Evolutionary conservation across 2,888 invertebrate species (phyloP).

Genomic region (Sicus ferrugineus): DNA sequence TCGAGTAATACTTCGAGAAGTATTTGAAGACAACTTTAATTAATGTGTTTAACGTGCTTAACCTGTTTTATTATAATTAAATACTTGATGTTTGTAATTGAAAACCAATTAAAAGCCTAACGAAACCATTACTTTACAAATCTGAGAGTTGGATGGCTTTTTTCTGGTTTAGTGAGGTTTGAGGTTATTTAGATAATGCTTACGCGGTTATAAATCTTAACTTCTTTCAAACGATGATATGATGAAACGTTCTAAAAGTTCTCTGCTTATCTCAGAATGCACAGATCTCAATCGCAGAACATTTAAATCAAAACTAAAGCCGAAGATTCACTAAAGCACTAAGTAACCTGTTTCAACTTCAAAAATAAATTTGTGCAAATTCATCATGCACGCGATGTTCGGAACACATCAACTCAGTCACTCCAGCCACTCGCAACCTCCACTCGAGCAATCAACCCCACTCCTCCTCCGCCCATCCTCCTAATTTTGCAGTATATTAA

Average conservation of each 20-base stretch:
- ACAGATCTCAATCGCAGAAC: background rate
- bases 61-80: too few species aligned
- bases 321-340: background rate
- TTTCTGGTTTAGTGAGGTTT: too few species aligned
- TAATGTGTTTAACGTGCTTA: too few species aligned
- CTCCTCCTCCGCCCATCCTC: background rate
- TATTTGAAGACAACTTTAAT: too few species aligned
- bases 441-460: background rate
- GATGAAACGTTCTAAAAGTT: background rate
- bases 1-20: too few species aligned
- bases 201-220: background rate
- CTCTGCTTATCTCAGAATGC: background rate
- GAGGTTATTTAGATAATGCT: conserved; percentile 23
- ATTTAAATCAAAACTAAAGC: background rate
- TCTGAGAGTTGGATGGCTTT: too few species aligned
- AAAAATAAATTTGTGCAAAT: background rate
- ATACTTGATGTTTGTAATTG: too few species aligned
- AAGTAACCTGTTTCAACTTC: conserved; percentile 8
- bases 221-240: background rate
- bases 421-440: background rate
- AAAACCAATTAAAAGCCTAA: too few species aligned
- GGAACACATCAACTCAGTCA: background rate
- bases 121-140: too few species aligned
- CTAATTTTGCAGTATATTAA: background rate
- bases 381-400: background rate